Evolutionary conservation across 2,113 vertebrate species (phyloP).

Genomic region (Bagarius yarrelli): DNA sequence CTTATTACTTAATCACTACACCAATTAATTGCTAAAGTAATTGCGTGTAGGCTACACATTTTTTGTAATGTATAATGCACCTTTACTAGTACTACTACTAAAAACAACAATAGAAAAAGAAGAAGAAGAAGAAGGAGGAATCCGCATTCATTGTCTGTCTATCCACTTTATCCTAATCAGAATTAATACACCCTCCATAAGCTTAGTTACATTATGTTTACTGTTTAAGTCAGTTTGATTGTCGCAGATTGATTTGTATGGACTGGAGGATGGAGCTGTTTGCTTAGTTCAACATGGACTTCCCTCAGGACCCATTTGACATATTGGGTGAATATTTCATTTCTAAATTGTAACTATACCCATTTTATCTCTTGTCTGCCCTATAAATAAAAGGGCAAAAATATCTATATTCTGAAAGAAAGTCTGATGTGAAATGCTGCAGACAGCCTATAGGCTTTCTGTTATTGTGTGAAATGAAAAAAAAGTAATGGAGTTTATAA

Average conservation of each 20-base stretch:
- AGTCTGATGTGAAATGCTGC: neutral
- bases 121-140: neutral
- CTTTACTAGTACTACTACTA: too few relatives aligned
- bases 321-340: too few relatives aligned
- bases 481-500: slow-evolving; percentile 10
- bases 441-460: neutral
- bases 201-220: neutral
- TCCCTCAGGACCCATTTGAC: neutral
- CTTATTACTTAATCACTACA: too few relatives aligned
- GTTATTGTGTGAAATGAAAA: neutral
- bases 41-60: neutral
- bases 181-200: neutral
- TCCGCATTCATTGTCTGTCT: too few relatives aligned
- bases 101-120: neutral
- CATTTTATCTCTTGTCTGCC: too few relatives aligned
- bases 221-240: neutral
- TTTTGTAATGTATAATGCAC: neutral
- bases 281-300: neutral
- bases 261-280: neutral
- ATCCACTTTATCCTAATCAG: neutral
- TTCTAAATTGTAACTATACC: too few relatives aligned
- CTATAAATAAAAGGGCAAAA: too few relatives aligned
- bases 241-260: neutral
- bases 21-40: neutral
- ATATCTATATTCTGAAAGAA: too few relatives aligned